Evolutionary conservation across 2,888 invertebrate species (phyloP), one percentile per base, ranked within the genome.

Genomic region (Dione vanillae): DNA sequence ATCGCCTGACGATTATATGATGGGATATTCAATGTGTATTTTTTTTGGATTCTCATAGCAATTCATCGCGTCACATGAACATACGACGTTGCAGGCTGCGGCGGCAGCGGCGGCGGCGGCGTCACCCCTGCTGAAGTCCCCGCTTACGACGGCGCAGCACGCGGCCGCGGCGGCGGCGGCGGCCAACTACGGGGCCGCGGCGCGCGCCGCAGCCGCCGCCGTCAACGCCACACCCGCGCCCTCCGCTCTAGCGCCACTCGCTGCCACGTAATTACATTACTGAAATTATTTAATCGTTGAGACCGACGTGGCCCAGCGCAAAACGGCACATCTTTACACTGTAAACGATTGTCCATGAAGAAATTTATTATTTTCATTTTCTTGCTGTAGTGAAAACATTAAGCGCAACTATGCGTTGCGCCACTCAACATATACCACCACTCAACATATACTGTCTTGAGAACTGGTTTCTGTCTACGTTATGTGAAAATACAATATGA

Each of bases 111-210:
- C 96, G 77, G 96, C 96, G 83, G 96, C 96, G 78, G 95, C 96
- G 77, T 95, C 96, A 79, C 97, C 97, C 71, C 94, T 97, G 90
- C 93, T 97, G 93, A 97, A 97, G 95, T 96, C 97, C 75, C 97
- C 97, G 87, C 94, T 96, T 92, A 96, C 96, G 88, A 94, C 95
- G 89, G 96, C 97, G 88, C 97, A 97, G 94, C 97, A 97, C 94
- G 96, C 96, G 78, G 96, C 96, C 81, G 97, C 97, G 85, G 97
- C 97, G 85, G 97, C 97, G 75, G 97, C 97, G 80, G 97, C 97
- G 69, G 96, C 96, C 77, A 97, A 97, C 91, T 97, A 97, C 85
- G 97, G 97, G 75, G 97, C 97, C 45, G 97, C 97, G 78, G 97
- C 97, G 77, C 94, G 97, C 79, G 97, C 97, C 77, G 96, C 96